Percentiles rank a stretch among this genome's conserved stretches.
Evolutionary conservation across 2,113 vertebrate genomes (phyloP).

Genomic region (Suncus etruscus): DNA sequence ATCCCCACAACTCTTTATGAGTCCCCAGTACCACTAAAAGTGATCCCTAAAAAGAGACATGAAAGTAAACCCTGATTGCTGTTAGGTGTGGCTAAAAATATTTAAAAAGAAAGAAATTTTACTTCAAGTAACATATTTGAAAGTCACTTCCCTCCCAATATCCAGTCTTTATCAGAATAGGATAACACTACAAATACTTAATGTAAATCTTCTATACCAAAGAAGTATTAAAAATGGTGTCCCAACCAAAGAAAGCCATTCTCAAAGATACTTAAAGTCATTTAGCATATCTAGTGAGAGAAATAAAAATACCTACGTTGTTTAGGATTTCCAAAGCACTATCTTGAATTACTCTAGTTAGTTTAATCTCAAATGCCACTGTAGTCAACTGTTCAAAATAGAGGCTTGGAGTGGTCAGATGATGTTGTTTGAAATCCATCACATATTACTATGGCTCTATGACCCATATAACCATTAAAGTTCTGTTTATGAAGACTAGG

Average conservation of each 20-base stretch:
- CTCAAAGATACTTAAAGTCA: background rate
- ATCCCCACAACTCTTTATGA: too few species aligned
- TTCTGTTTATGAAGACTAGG: background rate
- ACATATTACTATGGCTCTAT: background rate
- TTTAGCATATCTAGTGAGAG: background rate
- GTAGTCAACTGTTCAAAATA: background rate
- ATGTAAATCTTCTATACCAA: background rate
- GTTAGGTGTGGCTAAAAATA: too few species aligned
- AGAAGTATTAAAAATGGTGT: too few species aligned
- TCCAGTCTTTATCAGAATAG: too few species aligned
- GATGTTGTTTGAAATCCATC: background rate
- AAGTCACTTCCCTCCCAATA: too few species aligned
- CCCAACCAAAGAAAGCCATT: background rate
- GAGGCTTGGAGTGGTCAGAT: background rate
- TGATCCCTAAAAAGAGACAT: too few species aligned
- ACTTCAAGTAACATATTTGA: too few species aligned
- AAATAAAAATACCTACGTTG: conserved; percentile 35
- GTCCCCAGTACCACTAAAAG: too few species aligned
- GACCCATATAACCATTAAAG: conserved; percentile 1
- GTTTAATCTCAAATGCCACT: conserved; percentile 5
- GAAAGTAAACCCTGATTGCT: too few species aligned
- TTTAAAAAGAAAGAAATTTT: too few species aligned
- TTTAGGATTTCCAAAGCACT: conserved; percentile 34
- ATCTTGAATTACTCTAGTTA: background rate
- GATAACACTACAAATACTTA: background rate